These are phyloP conservation scores for Gymnothorax reevesii DNA, from an alignment of 2,797 vertebrate genomes.

Conservation along the genomic window DNA sequence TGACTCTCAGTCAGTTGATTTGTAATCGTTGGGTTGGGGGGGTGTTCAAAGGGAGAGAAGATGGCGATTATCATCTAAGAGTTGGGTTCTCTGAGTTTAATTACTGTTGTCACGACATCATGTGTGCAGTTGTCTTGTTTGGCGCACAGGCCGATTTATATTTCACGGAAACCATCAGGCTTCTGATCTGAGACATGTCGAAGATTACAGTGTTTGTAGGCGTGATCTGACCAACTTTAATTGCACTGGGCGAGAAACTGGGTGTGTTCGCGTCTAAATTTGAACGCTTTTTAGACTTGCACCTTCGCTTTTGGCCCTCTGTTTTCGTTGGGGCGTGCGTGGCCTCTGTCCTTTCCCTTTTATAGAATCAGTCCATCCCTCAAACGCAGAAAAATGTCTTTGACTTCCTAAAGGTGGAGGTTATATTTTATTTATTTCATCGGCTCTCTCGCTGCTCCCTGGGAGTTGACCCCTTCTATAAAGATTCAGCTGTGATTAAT, in stretches of 20 bases:
- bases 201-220: neutral
- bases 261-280: neutral
- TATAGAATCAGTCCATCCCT: neutral
- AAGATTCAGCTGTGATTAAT: conserved; percentile 71
- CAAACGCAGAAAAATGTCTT: neutral
- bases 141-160: conserved; percentile 62
- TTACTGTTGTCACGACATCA: conserved; percentile 5
- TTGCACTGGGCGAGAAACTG: neutral
- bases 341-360: conserved; percentile 47
- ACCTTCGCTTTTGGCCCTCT: neutral
- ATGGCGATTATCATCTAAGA: conserved; percentile 54
- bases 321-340: conserved; percentile 29
- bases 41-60: conserved; percentile 57
- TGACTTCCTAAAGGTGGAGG: neutral
- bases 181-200: conserved; percentile 7
- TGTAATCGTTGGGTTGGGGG: conserved; percentile 50
- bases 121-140: conserved; percentile 35
- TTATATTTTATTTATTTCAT: conserved; percentile 27
- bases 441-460: conserved; percentile 39
- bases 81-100: conserved; percentile 48
- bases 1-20: conserved; percentile 58
- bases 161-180: neutral
- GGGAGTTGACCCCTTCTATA: conserved; percentile 67
- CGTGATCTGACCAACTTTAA: conserved; percentile 15
- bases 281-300: neutral